Base-by-base conservation (phyloP, 2,888 invertebrate species). In the Eumerus sabulonum region DNA sequence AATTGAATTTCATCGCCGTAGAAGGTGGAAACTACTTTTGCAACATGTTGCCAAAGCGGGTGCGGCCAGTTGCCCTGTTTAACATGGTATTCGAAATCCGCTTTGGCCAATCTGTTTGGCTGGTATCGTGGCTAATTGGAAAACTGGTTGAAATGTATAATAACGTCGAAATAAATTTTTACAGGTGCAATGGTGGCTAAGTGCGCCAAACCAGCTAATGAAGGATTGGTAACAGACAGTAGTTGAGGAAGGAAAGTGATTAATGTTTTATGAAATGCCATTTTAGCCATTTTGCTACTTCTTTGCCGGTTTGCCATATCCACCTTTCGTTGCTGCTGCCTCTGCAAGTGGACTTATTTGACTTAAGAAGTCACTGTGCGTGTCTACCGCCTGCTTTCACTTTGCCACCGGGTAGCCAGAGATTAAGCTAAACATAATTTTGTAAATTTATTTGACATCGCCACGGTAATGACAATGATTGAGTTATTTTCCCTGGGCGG, bases 401-500 rank as follows among this genome's bases (percentile, higher is more conserved):
- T 67, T 54, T 18, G 36, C 14, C 12, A 27, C n/a, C 13, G 14
- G 0, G 13, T 3, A 14, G 45, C 53, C 59, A 48, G 63, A 63
- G 68, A 77, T 77, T 57, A 12, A 67, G 57, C 56, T 62, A 72
- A n/a, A n/a, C n/a, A n/a, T n/a, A n/a, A n/a, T n/a, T n/a, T n/a
- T n/a, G 27, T 27, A 27, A 27, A 27, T 27, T 27, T 27, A 77
- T 59, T 63, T 67, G 62, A 53, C 53, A 72, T 63, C 50, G 5
- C 12, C 45, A 64, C 54, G 38, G 44, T 54, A 59, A 67, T 51
- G 27, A 63, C 67, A 57, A 63, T 67, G 62, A 51, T 36, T 16
- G 40, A 72, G 57, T 67, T 67, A 53, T 48, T 48, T 35, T 40
- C n/a, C n/a, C 11, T 27, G 42, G 12, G 48, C 53, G 18, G 56